Percentiles rank a stretch among this genome's conserved stretches.
phyloP scores from a whole-genome alignment of 2,888 invertebrate genomes.

The Crematogaster levior region DNA sequence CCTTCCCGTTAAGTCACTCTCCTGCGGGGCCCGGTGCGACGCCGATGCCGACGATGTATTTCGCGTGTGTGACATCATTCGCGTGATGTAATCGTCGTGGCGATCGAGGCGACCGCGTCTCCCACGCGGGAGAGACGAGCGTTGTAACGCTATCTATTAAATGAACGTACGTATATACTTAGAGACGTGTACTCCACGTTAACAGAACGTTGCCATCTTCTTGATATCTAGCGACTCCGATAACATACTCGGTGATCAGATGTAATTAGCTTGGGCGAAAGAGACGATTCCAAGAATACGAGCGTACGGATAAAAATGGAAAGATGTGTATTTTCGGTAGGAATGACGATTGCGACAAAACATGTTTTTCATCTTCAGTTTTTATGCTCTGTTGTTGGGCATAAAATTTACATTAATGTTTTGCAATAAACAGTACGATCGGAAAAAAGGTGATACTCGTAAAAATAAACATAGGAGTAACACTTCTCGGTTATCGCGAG shows the following conservation, averaged over 20 bases:
- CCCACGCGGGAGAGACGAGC: slow-evolving; percentile 43
- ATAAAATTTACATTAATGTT: background rate
- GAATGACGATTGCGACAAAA: background rate
- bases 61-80: slow-evolving; percentile 81
- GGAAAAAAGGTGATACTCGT: background rate
- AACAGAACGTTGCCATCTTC: background rate
- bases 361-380: background rate
- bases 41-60: slow-evolving; percentile 69
- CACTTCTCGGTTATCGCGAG: background rate
- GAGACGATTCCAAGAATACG: background rate
- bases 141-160: slow-evolving; percentile 53
- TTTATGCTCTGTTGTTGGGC: background rate
- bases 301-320: background rate
- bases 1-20: slow-evolving; percentile 18
- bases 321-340: background rate
- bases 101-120: slow-evolving; percentile 34
- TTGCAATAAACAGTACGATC: background rate
- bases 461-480: background rate
- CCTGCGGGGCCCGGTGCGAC: background rate
- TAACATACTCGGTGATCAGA: slow-evolving; percentile 12
- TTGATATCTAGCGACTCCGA: slow-evolving; percentile 25
- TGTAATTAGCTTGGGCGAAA: background rate
- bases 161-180: slow-evolving; percentile 70
- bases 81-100: slow-evolving; percentile 79
- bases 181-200: slow-evolving; percentile 18